Percentiles rank a stretch among this genome's conserved stretches.
Conservation (phyloP, 2,797 vertebrate genomes). For the Enteromius trimaculatus region DNA sequence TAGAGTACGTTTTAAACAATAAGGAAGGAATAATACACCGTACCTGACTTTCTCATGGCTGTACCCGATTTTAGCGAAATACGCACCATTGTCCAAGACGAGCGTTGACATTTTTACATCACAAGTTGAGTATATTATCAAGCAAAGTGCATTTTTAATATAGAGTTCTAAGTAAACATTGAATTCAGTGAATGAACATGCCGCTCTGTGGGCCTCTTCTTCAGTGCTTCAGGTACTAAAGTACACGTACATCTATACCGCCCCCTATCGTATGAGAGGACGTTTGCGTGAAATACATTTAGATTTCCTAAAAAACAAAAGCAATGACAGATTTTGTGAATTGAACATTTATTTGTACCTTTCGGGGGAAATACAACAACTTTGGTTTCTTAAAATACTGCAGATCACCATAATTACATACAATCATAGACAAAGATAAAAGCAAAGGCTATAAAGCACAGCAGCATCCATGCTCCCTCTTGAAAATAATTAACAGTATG, state of each 20-base stretch:
- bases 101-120: slow-evolving; percentile 84
- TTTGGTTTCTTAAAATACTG: slow-evolving; percentile 20
- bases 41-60: slow-evolving; percentile 90
- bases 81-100: slow-evolving; percentile 94
- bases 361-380: background rate
- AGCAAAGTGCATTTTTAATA: background rate
- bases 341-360: slow-evolving; percentile 61
- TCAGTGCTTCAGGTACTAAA: background rate
- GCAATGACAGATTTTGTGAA: background rate
- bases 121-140: background rate
- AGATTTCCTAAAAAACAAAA: background rate
- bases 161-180: background rate
- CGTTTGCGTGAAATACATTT: background rate
- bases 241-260: background rate
- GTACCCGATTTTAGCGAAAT: slow-evolving; percentile 93
- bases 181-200: background rate
- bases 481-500: slow-evolving; percentile 4
- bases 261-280: background rate
- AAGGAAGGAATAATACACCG: background rate
- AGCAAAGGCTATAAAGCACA: slow-evolving; percentile 27
- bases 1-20: background rate
- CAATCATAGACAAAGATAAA: slow-evolving; percentile 46
- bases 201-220: background rate
- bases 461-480: background rate
- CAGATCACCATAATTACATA: slow-evolving; percentile 33